Conservation (phyloP, 2,797 vertebrate genomes). For the Intellagama lesueurii region DNA sequence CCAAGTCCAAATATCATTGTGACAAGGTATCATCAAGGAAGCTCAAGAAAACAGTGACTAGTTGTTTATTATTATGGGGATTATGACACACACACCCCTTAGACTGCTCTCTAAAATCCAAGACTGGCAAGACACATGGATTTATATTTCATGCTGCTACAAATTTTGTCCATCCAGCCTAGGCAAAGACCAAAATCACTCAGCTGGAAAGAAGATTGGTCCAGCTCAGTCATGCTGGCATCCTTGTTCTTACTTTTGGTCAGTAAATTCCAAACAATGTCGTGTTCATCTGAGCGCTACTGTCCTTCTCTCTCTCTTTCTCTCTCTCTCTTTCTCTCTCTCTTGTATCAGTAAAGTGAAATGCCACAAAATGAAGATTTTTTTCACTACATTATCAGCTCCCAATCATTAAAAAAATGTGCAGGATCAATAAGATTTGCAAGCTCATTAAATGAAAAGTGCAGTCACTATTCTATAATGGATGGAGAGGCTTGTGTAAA, state of each 20-base stretch:
- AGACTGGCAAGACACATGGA: background rate
- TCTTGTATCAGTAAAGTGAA: background rate
- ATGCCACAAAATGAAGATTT: background rate
- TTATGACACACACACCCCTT: background rate
- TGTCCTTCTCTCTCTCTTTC: too few relatives aligned
- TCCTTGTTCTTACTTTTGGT: background rate
- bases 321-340: too few relatives aligned
- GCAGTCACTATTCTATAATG: background rate
- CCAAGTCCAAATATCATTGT: background rate
- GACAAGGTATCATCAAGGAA: background rate
- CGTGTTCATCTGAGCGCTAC: background rate
- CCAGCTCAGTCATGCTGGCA: background rate
- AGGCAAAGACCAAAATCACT: background rate
- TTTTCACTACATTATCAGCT: background rate
- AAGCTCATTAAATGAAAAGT: background rate
- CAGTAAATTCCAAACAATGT: background rate
- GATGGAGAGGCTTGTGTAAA: background rate
- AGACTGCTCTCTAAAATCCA: background rate
- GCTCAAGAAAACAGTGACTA: background rate
- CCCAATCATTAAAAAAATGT: conserved; percentile 15
- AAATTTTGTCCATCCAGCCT: background rate
- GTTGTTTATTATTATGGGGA: background rate
- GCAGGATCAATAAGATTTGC: background rate
- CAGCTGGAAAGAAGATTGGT: background rate
- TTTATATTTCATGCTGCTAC: background rate